Evolutionary conservation across 2,113 vertebrate species (phyloP), one percentile per base, ranked within the genome.

Genomic region (Elephas maximus): DNA sequence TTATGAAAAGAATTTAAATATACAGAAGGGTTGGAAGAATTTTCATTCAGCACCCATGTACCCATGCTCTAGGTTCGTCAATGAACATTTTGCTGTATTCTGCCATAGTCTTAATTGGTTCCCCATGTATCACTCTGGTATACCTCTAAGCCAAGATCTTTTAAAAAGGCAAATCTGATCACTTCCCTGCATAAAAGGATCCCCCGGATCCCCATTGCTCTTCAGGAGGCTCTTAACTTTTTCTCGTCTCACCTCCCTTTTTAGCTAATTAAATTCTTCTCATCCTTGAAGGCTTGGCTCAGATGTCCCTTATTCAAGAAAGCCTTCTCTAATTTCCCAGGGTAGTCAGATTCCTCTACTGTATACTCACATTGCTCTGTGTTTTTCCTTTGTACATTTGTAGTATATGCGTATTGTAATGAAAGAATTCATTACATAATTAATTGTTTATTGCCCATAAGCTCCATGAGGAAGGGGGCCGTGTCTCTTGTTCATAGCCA

Each of bases 231-330:
- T 81, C 15, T 76, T 92, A 44, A 15, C 57, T 57, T 91, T 88
- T 83, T n/a, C 73, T 53, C 24, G 44, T 82, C 69, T 23, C 6
- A 5, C 33, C 62, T 91, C 26, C 60, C 8, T 82, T 82, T 86
- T 86, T 95, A 57, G 11, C 37, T 76, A 90, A 57, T 80, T 86
- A 69, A 95, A 71, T 92, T 96, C 65, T 80, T 87, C 37, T 92
- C 45, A 23, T 93, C 51, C 44, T 88, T 93, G 60, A 92, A 92
- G 92, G 2, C 88, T 92, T 83, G 30, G 60, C 65, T 94, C 62
- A 85, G 78, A 85, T 92, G 80, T 90, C 83, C 44, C 51, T 78
- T 92, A 77, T 88, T 96, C 6, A 81, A 84, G 93, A 82, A 96
- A 89, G 76, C 26, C 89, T 83, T 82, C 45, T 88, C 57, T 83